phyloP scores from a whole-genome alignment of 2,888 invertebrate genomes.

The Blera fallax region DNA sequence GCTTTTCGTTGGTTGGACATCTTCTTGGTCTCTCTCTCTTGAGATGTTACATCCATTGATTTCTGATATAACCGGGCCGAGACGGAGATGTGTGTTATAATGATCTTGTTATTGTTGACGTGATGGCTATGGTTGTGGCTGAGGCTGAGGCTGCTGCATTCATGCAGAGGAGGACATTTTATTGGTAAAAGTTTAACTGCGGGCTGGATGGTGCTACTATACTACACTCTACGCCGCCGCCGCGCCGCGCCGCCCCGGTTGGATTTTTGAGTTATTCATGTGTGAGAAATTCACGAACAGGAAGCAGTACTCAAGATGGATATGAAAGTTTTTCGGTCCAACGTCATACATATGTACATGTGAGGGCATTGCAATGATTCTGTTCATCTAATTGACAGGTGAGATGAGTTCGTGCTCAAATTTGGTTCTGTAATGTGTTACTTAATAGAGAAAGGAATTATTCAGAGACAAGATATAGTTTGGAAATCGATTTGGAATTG shows the following conservation, averaged over 20 bases:
- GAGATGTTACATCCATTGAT: slow-evolving; percentile 57
- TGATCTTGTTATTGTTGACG: slow-evolving; percentile 62
- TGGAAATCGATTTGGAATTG: slow-evolving; percentile 39
- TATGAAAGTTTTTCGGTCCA: slow-evolving; percentile 54
- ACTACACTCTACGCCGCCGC: too few relatives aligned
- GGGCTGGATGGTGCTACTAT: slow-evolving; percentile 11
- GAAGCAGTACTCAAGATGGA: slow-evolving; percentile 52
- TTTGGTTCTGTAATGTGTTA: slow-evolving; percentile 53
- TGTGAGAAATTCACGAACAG: slow-evolving; percentile 71
- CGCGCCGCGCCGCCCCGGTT: background rate
- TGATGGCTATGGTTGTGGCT: background rate
- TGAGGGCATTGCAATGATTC: slow-evolving; percentile 30
- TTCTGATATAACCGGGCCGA: slow-evolving; percentile 61
- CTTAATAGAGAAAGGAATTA: slow-evolving; percentile 65
- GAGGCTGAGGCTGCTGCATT: background rate
- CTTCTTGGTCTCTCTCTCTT: slow-evolving; percentile 43
- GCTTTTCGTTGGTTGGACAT: slow-evolving; percentile 32
- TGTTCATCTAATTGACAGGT: slow-evolving; percentile 64
- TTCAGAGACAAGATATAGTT: background rate
- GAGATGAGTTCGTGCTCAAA: slow-evolving; percentile 46
- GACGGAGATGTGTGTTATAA: slow-evolving; percentile 55
- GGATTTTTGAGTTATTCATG: slow-evolving; percentile 49
- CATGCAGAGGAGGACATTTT: slow-evolving; percentile 46
- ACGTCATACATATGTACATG: background rate
- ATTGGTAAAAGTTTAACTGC: slow-evolving; percentile 58